A percentile compares a stretch with the other conserved stretches of the same genome.
phyloP scores from a whole-genome alignment of 2,113 vertebrate species.

The Verasper variegatus region DNA sequence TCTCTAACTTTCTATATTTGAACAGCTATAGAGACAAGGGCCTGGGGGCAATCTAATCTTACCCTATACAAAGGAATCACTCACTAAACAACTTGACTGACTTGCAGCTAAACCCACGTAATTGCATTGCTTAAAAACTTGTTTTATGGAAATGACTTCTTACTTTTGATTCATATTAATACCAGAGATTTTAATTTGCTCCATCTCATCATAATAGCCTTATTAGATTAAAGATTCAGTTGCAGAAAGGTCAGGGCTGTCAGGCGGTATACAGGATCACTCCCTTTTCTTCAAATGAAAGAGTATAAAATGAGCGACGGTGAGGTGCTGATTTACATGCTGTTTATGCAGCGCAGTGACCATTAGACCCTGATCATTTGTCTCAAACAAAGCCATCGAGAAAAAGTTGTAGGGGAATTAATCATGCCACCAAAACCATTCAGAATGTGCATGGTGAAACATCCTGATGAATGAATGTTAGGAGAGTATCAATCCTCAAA shows the following conservation, averaged over 20 bases:
- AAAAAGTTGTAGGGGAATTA: slow-evolving; percentile 18
- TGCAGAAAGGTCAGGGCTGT: slow-evolving; percentile 52
- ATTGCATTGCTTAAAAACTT: slow-evolving; percentile 30
- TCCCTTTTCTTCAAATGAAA: slow-evolving; percentile 33
- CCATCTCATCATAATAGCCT: slow-evolving; percentile 44
- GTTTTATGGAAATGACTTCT: slow-evolving; percentile 30
- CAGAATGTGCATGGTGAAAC: slow-evolving; percentile 6
- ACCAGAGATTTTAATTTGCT: slow-evolving; percentile 33
- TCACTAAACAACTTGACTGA: slow-evolving; percentile 21
- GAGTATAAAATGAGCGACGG: slow-evolving; percentile 9
- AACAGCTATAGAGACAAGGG: slow-evolving; percentile 11
- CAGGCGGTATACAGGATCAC: slow-evolving; percentile 11
- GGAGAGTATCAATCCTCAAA: background rate
- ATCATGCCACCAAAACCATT: slow-evolving; percentile 26
- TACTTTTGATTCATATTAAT: slow-evolving; percentile 39
- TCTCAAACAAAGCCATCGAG: slow-evolving; percentile 4
- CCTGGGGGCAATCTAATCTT: slow-evolving; percentile 18
- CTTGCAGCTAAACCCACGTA: slow-evolving; percentile 29
- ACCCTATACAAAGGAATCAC: slow-evolving; percentile 31
- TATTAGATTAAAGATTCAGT: slow-evolving; percentile 41
- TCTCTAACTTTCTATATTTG: slow-evolving; percentile 14
- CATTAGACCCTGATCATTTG: slow-evolving; percentile 14
- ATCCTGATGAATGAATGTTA: slow-evolving; percentile 6
- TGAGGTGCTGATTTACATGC: slow-evolving; percentile 35
- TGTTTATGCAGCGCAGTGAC: slow-evolving; percentile 47